Percentiles rank a stretch among this genome's conserved stretches.
Evolutionary conservation across 2,888 invertebrate species (phyloP).

Genomic region (Leptogaster cylindrica): DNA sequence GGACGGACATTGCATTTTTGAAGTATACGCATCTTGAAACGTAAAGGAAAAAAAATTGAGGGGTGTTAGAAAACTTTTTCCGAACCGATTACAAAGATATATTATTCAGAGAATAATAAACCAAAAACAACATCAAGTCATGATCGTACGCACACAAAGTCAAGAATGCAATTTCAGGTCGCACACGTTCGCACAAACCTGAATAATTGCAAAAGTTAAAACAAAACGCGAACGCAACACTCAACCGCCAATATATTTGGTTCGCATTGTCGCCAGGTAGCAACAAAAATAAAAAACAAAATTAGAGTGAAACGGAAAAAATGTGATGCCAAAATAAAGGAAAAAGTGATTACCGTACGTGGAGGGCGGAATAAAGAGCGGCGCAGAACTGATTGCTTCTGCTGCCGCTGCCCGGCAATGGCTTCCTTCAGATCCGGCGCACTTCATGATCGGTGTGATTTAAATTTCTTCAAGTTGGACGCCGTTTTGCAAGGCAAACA

Average conservation of each 20-base stretch:
- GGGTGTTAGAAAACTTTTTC: too few species aligned
- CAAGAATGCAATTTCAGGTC: constrained; percentile 14
- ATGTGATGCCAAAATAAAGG: background rate
- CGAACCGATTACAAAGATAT: too few species aligned
- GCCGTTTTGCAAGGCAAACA: constrained; percentile 37
- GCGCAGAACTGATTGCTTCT: constrained; percentile 38
- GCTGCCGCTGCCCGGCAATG: constrained; percentile 39
- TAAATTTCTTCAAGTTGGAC: constrained; percentile 39
- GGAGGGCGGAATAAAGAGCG: constrained; percentile 37
- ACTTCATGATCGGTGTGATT: constrained; percentile 32
- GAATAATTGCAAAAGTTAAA: constrained; percentile 19
- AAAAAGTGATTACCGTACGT: constrained; percentile 12
- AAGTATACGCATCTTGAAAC: too few species aligned
- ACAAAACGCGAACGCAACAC: constrained; percentile 29
- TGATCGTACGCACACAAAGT: background rate
- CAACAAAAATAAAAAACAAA: constrained; percentile 21
- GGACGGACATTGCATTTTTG: too few species aligned
- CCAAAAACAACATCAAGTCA: too few species aligned
- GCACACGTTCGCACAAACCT: constrained; percentile 6
- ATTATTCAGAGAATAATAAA: too few species aligned
- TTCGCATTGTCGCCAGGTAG: constrained; percentile 33
- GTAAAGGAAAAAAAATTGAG: too few species aligned
- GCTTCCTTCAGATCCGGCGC: constrained; percentile 38
- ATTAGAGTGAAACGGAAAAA: background rate
- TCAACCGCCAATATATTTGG: constrained; percentile 32